These are phyloP conservation scores for Argyrosomus regius DNA, from an alignment of 2,797 vertebrate species.

Conservation along the genomic window DNA sequence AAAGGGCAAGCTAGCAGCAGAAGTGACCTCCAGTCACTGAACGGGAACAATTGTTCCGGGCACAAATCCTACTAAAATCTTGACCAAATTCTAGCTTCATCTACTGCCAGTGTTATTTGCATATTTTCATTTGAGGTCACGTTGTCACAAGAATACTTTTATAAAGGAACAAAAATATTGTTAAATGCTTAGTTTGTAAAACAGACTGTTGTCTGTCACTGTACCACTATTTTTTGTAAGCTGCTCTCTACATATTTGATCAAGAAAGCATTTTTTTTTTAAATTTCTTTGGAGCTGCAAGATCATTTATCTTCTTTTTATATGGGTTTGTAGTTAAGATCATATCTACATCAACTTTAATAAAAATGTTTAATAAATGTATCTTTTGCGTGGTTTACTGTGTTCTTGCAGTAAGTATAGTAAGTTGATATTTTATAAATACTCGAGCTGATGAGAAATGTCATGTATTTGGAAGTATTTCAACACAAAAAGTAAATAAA, in stretches of 20 bases:
- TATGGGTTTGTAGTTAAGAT: slow-evolving; percentile 44
- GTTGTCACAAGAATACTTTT: slow-evolving; percentile 25
- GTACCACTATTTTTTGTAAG: slow-evolving; percentile 60
- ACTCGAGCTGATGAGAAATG: background rate
- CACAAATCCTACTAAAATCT: slow-evolving; percentile 29
- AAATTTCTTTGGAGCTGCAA: slow-evolving; percentile 33
- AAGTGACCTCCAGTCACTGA: slow-evolving; percentile 23
- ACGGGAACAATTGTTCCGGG: slow-evolving; percentile 17
- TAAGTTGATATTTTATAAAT: slow-evolving; percentile 2
- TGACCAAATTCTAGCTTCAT: slow-evolving; percentile 40
- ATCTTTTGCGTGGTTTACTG: slow-evolving; percentile 16
- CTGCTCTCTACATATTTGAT: slow-evolving; percentile 49
- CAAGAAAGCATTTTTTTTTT: slow-evolving; percentile 28
- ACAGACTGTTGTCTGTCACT: slow-evolving; percentile 45
- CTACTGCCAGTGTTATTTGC: slow-evolving; percentile 36
- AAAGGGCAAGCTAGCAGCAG: slow-evolving; percentile 9
- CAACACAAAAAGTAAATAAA: background rate
- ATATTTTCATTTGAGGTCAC: slow-evolving; percentile 35
- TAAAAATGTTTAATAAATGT: slow-evolving; percentile 52
- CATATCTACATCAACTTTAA: slow-evolving; percentile 46
- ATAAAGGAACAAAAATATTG: slow-evolving; percentile 15
- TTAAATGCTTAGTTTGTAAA: slow-evolving; percentile 42
- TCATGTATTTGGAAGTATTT: background rate
- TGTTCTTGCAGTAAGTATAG: slow-evolving; percentile 6
- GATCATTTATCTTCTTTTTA: slow-evolving; percentile 33